Evolutionary conservation across 92 coral and sea anemone genomes (phyloP), one percentile per base, ranked within the genome.

Genomic region (Plumapathes pennacea): DNA sequence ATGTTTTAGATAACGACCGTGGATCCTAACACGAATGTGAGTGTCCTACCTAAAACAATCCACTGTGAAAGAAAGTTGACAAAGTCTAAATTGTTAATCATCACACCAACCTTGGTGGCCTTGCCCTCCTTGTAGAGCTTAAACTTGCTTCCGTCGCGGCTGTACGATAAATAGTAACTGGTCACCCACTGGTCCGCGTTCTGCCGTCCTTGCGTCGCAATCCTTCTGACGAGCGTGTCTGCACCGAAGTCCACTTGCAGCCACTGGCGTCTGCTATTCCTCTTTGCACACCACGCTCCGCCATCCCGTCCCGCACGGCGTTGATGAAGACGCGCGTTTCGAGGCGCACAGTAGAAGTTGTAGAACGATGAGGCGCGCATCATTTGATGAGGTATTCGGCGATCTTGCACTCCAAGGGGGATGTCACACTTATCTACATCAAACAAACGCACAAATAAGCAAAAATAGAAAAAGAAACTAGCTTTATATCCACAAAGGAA

Each of bases 371-470:
- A 81, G 3, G 97, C 82, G 23, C 80, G 64, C 45, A 82, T 46
- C 47, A 60, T 77, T 29, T 74, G 88, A 32, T 79, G 54, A 3
- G 88, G 64, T 10, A 90, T 50, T 21, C 70, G 72, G 32, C 65
- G 57, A 37, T 73, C 82, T 53, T 90, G 85, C 33, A 86, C 53
- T 48, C 97, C 97, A 36, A 90, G 95, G 1, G 97, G 97, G 72
- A 83, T 57, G 34, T 87, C 96, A 23, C 96, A 87, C 33, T 78
- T 82, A 74, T 75, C 96, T 87, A 62, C 1, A 5, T 30, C 9
- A 62, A 28, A 27, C 15, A 29, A 18, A n/a, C n/a, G n/a, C n/a
- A n/a, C n/a, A n/a, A n/a, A n/a, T n/a, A n/a, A n/a, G n/a, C n/a
- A n/a, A n/a, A n/a, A n/a, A n/a, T n/a, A n/a, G n/a, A n/a, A n/a